These are phyloP conservation scores for Ectobius pallidus DNA, from an alignment of 2,888 invertebrate species.

Conservation along the genomic window DNA sequence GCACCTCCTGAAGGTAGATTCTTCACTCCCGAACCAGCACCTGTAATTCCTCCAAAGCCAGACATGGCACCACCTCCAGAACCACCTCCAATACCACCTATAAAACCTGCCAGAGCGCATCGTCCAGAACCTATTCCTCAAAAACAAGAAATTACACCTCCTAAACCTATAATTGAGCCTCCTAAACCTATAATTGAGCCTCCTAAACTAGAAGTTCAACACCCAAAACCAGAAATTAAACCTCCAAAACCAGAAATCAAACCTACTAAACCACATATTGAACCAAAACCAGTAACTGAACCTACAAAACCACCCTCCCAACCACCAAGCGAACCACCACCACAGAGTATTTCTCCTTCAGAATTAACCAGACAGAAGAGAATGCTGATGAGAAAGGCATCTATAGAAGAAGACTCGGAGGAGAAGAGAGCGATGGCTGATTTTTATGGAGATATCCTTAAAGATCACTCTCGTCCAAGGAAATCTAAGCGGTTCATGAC, in stretches of 20 bases:
- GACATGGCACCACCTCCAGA: not conserved
- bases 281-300: no score
- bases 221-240: no score
- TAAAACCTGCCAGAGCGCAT: no score
- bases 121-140: no score
- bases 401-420: constrained; percentile 60
- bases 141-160: no score
- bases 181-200: no score
- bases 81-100: not conserved
- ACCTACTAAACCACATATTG: no score
- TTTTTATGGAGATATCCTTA: constrained; percentile 81
- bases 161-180: no score
- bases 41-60: not conserved
- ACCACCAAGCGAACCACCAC: not conserved
- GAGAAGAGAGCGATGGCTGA: constrained; percentile 75
- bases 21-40: constrained; percentile 6
- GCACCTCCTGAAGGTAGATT: no score
- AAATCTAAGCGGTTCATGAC: constrained; percentile 64
- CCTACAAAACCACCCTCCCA: not conserved
- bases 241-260: no score
- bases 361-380: constrained; percentile 52
- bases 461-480: constrained; percentile 70
- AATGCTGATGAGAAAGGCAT: constrained; percentile 50
- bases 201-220: no score
- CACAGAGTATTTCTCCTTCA: constrained; percentile 24